phyloP scores from a whole-genome alignment of 37 sponge, comb jelly and placozoan genomes.

The Cladorhizidae sp. region DNA sequence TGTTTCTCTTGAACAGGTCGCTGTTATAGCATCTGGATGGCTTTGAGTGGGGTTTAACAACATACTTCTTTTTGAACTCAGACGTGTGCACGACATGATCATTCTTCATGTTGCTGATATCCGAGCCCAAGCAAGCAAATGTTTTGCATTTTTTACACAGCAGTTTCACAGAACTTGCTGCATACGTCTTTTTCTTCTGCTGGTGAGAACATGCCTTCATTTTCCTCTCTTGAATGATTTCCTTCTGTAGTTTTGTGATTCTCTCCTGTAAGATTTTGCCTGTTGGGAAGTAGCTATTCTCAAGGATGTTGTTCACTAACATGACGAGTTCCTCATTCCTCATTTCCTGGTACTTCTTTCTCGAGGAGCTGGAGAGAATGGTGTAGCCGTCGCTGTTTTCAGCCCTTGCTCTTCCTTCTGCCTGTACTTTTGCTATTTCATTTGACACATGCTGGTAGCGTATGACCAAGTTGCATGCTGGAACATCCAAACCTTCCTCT shows the following conservation, averaged over 20 bases:
- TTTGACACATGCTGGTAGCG: constrained; percentile 72
- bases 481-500: constrained; percentile 77
- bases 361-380: constrained; percentile 35
- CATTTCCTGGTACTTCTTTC: constrained; percentile 22
- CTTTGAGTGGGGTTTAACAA: background rate
- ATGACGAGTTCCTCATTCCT: constrained; percentile 36
- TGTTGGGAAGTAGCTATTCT: background rate
- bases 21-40: background rate
- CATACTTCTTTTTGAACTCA: constrained; percentile 21
- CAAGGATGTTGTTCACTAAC: constrained; percentile 14
- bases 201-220: background rate
- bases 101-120: constrained; percentile 19
- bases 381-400: constrained; percentile 46
- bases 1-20: constrained; percentile 28
- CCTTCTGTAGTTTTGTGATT: background rate
- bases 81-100: constrained; percentile 36
- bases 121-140: constrained; percentile 56
- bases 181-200: background rate
- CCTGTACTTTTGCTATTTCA: constrained; percentile 71
- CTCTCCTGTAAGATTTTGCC: constrained; percentile 7
- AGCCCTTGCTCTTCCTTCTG: constrained; percentile 76
- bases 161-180: constrained; percentile 1
- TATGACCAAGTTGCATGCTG: constrained; percentile 79
- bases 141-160: constrained; percentile 58
- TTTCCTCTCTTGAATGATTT: background rate